Conservation (phyloP, 2,797 vertebrate species). For the Nothura maculosa region DNA sequence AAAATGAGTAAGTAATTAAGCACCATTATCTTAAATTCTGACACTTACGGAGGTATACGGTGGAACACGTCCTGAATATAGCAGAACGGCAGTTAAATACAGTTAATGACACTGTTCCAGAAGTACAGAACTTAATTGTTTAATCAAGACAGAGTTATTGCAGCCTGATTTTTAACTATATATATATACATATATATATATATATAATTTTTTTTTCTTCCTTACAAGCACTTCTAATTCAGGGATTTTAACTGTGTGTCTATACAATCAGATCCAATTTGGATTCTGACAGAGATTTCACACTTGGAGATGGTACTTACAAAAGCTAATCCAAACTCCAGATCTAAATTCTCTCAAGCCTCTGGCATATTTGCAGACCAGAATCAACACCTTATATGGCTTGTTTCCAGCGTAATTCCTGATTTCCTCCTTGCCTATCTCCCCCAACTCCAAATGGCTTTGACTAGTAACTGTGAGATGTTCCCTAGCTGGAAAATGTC, state of each 20-base stretch:
- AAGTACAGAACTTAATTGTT: slow-evolving; percentile 20
- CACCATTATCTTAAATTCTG: slow-evolving; percentile 30
- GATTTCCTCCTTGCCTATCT: background rate
- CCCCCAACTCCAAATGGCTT: background rate
- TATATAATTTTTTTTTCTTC: background rate
- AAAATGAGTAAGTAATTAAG: slow-evolving; percentile 58
- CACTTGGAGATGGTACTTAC: background rate
- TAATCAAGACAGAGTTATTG: slow-evolving; percentile 23
- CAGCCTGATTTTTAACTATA: background rate
- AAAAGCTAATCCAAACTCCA: background rate
- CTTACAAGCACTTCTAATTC: background rate
- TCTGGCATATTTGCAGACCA: background rate
- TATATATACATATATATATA: too few species aligned
- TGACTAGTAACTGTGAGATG: background rate
- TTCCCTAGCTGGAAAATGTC: background rate
- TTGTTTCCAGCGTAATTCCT: background rate
- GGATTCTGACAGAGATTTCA: background rate
- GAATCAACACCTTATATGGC: background rate
- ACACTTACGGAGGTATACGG: slow-evolving; percentile 3
- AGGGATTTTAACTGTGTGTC: background rate
- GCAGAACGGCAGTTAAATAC: slow-evolving; percentile 45
- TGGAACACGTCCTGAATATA: slow-evolving; percentile 19
- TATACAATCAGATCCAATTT: background rate
- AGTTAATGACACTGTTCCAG: slow-evolving; percentile 31
- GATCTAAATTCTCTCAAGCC: background rate